These are phyloP conservation scores for Cantharis rufa DNA, from an alignment of 2,888 invertebrate genomes.

Conservation along the genomic window DNA sequence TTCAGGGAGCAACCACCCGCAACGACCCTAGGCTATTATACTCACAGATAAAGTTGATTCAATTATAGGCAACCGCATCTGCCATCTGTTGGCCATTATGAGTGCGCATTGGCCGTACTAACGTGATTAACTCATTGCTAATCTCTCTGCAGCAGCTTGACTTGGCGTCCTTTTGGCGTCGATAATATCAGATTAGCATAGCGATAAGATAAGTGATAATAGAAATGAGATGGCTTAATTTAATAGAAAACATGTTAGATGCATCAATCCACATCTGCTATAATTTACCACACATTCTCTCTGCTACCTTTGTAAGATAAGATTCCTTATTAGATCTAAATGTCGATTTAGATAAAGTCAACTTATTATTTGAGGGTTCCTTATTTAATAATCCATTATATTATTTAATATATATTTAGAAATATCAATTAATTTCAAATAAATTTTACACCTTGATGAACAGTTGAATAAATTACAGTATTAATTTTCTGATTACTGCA, in stretches of 20 bases:
- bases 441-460: neutral
- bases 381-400: neutral
- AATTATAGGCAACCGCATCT: constrained; percentile 58
- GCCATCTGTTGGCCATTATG: constrained; percentile 57
- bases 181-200: constrained; percentile 33
- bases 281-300: neutral
- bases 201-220: constrained; percentile 33
- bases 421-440: neutral
- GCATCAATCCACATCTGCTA: constrained; percentile 1
- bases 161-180: constrained; percentile 34
- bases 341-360: neutral
- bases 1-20: constrained; percentile 50
- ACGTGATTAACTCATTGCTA: constrained; percentile 55
- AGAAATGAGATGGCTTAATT: constrained; percentile 34
- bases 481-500: neutral
- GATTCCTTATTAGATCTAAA: neutral
- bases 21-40: constrained; percentile 54
- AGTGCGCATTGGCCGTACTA: constrained; percentile 52
- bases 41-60: constrained; percentile 58
- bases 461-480: neutral
- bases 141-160: constrained; percentile 48
- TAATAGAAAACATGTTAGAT: constrained; percentile 18
- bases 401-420: too few species aligned
- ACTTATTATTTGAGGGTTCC: neutral
- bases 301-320: neutral